Evolutionary conservation across 2,888 invertebrate species (phyloP), one percentile per base, ranked within the genome.

Genomic region (Leucania comma): DNA sequence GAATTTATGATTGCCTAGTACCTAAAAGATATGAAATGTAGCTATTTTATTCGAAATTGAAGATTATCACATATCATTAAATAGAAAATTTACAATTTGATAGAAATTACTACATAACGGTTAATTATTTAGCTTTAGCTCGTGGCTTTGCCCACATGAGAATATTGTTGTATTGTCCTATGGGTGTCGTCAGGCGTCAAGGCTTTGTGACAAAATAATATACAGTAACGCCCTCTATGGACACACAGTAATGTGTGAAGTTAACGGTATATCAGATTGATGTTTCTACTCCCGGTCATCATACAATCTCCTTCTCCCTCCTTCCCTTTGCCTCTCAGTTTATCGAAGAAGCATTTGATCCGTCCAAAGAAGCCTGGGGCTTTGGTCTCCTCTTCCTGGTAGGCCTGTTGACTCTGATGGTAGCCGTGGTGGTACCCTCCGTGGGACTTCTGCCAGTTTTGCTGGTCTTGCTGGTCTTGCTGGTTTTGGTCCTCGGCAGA

Each of bases 311-410:
- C 86, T 38, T 89, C 84, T 32, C 50, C 56, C 14, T 86, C 85
- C 75, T 91, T 90, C 26, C 71, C 85, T 86, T 86, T 93, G 82
- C 83, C 87, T 82, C 72, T 88, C 78, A 85, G 83, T 83, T 80
- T 90, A 79, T 78, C 89, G 73, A 94, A 90, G 66, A 93, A 87
- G 58, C 90, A 91, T 82, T 91, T 93, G n/a, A 95, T 88, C 51
- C 86, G 80, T 38, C 90, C 92, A 62, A 94, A 81, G 60, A 95
- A 87, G 24, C 90, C 82, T 38, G 87, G 86, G 69, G 87, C 78
- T 35, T 79, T 58, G 50, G 86, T 71, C 51, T 88, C 86, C 59
- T 89, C 85, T 57, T 87, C 82, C 51, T 32, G 56, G 72, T 32
- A n/a, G 53, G 32, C 35, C 29, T 57, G 70, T 1, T 48, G 46